Conservation (phyloP, 2,113 vertebrate species). For the Marcusenius ussheri region DNA sequence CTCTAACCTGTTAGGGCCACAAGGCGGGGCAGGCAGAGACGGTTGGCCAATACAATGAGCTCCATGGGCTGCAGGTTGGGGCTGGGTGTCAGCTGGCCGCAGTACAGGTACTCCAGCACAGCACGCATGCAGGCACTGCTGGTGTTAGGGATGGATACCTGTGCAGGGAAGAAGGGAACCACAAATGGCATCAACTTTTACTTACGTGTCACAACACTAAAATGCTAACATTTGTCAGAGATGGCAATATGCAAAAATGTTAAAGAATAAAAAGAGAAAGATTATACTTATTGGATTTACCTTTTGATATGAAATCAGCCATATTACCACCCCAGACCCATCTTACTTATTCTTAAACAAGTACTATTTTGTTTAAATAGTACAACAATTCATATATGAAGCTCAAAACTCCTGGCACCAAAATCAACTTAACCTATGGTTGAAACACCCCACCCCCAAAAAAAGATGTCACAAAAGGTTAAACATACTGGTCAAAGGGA, state of each 20-base stretch:
- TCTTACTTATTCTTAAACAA: background rate
- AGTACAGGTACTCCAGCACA: constrained; percentile 80
- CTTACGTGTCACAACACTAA: background rate
- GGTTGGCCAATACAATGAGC: constrained; percentile 73
- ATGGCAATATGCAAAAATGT: background rate
- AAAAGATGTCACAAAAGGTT: background rate
- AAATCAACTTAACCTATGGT: background rate
- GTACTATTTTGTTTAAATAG: background rate
- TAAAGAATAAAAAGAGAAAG: background rate
- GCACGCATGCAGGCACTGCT: constrained; percentile 68
- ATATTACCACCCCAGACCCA: background rate
- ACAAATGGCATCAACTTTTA: background rate
- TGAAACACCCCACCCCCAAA: background rate
- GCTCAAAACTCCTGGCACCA: background rate
- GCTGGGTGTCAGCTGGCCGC: constrained; percentile 64
- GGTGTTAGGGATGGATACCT: constrained; percentile 78
- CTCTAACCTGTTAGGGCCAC: constrained; percentile 74
- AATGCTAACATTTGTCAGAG: background rate
- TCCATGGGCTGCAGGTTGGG: constrained; percentile 70
- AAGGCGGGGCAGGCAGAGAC: constrained; percentile 77
- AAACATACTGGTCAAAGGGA: background rate
- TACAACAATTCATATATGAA: background rate
- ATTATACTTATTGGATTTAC: background rate
- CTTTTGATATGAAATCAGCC: background rate
- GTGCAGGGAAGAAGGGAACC: background rate